A percentile compares a stretch with the other conserved stretches of the same genome.
Evolutionary conservation across 2,113 vertebrate species (phyloP).

Genomic region (Psilopsiagon aurifrons): DNA sequence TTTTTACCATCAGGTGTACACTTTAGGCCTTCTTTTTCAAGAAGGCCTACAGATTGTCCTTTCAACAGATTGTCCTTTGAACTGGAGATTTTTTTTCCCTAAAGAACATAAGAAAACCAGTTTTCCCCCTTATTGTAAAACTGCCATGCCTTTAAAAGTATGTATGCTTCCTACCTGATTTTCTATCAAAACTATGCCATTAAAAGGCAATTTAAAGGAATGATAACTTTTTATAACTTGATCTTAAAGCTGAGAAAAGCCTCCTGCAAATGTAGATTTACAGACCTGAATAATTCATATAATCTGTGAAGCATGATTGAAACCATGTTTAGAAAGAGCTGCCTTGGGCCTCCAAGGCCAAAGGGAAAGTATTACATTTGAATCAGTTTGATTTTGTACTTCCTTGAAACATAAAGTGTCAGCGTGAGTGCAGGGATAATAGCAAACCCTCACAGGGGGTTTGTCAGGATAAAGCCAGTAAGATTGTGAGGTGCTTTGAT

Average conservation of each 20-base stretch:
- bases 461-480: background rate
- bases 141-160: background rate
- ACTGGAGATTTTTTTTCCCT: background rate
- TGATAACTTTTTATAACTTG: slow-evolving; percentile 34
- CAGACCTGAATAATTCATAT: slow-evolving; percentile 69
- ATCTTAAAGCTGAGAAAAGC: slow-evolving; percentile 42
- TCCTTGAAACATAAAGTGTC: slow-evolving; percentile 64
- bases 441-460: background rate
- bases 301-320: slow-evolving; percentile 66
- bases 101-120: background rate
- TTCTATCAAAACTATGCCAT: slow-evolving; percentile 25
- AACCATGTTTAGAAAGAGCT: slow-evolving; percentile 62
- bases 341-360: slow-evolving; percentile 63
- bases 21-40: background rate
- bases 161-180: background rate
- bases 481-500: slow-evolving; percentile 33
- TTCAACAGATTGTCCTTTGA: background rate
- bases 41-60: background rate
- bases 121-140: background rate
- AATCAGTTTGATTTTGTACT: slow-evolving; percentile 59
- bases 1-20: background rate
- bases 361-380: slow-evolving; percentile 62
- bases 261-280: slow-evolving; percentile 57
- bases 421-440: slow-evolving; percentile 27
- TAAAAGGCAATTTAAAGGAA: slow-evolving; percentile 36